Percentiles rank a stretch among this genome's conserved stretches.
Evolutionary conservation across 1,140 invertebrate genomes (phyloP).

Genomic region (Rhyacophila brunnea): DNA sequence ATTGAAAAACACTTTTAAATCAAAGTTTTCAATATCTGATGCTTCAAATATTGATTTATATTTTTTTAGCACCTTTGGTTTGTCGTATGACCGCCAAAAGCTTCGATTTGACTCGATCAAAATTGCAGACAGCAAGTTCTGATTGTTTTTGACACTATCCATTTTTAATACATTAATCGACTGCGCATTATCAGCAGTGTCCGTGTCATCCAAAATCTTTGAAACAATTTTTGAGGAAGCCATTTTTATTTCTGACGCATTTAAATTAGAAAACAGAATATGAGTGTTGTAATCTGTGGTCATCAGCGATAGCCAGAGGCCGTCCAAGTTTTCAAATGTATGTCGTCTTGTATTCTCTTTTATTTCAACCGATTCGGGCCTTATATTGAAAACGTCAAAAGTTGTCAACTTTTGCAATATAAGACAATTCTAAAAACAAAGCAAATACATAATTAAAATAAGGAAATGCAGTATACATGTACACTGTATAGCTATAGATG

Average conservation of each 20-base stretch:
- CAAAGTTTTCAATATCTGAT: constrained; percentile 20
- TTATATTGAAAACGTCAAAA: background rate
- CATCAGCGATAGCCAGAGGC: constrained; percentile 3
- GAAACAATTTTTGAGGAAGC: constrained; percentile 11
- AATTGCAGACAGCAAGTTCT: constrained; percentile 14
- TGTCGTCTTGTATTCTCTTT: background rate
- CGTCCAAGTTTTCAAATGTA: constrained; percentile 17
- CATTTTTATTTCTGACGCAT: constrained; percentile 4
- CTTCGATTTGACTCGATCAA: constrained; percentile 14
- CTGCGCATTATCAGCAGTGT: background rate
- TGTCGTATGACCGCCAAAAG: constrained; percentile 16
- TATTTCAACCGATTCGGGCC: background rate
- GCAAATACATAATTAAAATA: too few species aligned
- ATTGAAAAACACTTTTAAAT: constrained; percentile 16
- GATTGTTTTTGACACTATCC: constrained; percentile 14
- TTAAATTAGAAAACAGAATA: constrained; percentile 18
- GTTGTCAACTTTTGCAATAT: constrained; percentile 25
- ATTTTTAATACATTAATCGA: constrained; percentile 10
- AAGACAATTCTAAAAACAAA: constrained; percentile 25
- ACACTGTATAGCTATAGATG: too few species aligned
- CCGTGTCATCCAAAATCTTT: constrained; percentile 2
- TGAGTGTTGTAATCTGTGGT: constrained; percentile 18
- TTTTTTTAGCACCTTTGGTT: constrained; percentile 14
- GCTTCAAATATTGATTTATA: constrained; percentile 20
- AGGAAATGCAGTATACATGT: too few species aligned